These are phyloP conservation scores for Halcyon chelicuti DNA, from an alignment of 2,797 vertebrate genomes.

Conservation along the genomic window DNA sequence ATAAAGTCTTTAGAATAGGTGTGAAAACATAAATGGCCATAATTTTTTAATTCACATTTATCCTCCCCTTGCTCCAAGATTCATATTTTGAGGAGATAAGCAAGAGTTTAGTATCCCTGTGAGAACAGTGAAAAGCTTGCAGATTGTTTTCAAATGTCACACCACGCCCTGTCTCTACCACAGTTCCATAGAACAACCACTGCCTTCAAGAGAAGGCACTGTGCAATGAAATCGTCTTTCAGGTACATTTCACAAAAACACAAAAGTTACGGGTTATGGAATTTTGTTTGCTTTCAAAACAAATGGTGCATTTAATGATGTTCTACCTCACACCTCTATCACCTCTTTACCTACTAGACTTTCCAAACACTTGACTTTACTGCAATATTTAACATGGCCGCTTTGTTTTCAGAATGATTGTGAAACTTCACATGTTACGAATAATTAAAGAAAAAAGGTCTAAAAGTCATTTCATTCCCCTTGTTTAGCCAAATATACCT, in stretches of 20 bases:
- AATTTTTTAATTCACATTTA: not conserved
- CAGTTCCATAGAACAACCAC: not conserved
- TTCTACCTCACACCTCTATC: not conserved
- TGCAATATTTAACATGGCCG: not conserved
- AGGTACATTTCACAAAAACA: not conserved
- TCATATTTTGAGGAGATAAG: not conserved
- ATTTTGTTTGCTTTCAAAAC: not conserved
- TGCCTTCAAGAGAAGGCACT: not conserved
- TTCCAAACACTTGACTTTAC: not conserved
- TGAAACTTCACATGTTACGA: not conserved
- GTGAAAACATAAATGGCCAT: not conserved
- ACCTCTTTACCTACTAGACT: not conserved
- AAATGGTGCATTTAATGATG: not conserved
- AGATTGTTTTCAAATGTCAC: not conserved
- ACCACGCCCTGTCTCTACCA: not conserved
- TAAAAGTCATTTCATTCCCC: not conserved
- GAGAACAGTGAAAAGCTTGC: not conserved
- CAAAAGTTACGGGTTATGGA: not conserved
- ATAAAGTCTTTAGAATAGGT: not conserved
- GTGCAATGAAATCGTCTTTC: not conserved
- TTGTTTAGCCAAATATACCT: not conserved
- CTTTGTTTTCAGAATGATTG: not conserved
- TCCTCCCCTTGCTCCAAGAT: not conserved
- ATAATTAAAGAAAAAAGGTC: not conserved
- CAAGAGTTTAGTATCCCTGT: not conserved